A percentile compares a stretch with the other conserved stretches of the same genome.
Evolutionary conservation across 2,888 invertebrate genomes (phyloP).

Genomic region (Pheosia tremula): DNA sequence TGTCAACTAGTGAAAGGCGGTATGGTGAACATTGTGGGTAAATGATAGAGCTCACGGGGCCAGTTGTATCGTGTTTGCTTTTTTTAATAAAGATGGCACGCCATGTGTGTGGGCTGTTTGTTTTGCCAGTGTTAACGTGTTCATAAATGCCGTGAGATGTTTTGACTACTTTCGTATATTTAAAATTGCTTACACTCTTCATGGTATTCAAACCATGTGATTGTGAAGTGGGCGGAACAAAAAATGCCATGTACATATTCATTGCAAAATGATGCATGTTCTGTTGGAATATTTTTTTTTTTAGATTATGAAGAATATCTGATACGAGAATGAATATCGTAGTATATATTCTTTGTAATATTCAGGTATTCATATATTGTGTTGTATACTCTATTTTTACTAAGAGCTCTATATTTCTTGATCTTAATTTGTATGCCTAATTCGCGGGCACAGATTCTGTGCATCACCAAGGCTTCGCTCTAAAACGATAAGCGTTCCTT

Average conservation of each 20-base stretch:
- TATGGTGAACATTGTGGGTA: not conserved
- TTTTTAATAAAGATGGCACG: constrained; percentile 7
- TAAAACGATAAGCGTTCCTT: no score
- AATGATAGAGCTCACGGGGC: not conserved
- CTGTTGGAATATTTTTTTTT: not conserved
- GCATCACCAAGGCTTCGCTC: no score
- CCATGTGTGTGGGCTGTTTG: constrained; percentile 7
- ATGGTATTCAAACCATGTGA: not conserved
- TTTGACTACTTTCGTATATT: constrained; percentile 1
- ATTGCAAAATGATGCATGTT: not conserved
- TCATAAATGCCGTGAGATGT: constrained; percentile 7
- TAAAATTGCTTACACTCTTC: not conserved
- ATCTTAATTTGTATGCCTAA: no score
- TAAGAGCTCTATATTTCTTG: no score
- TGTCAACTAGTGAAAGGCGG: not conserved
- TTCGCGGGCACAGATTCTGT: no score
- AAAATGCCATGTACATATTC: not conserved
- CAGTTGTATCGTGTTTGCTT: constrained; percentile 5
- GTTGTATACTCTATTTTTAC: no score
- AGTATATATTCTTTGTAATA: no score
- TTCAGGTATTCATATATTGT: no score
- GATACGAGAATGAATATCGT: no score
- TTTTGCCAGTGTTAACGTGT: not conserved
- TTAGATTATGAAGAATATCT: no score
- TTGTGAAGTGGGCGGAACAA: not conserved